phyloP scores from a whole-genome alignment of 2,113 vertebrate genomes.

The Hypomesus transpacificus region DNA sequence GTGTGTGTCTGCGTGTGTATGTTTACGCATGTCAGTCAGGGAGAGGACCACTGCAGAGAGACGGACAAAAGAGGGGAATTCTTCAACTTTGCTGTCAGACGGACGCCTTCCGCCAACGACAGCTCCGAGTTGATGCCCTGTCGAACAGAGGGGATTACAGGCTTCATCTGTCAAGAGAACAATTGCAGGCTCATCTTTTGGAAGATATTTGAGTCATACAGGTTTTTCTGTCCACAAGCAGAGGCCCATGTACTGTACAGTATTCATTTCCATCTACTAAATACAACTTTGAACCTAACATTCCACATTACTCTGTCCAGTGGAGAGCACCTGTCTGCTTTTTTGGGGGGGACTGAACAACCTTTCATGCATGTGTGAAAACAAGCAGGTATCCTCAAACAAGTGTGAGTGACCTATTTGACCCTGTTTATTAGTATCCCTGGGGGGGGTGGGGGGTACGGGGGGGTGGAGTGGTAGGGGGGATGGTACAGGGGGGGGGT shows the following conservation, averaged over 20 bases:
- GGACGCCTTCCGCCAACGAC: neutral
- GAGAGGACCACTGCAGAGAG: neutral
- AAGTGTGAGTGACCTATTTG: conserved; percentile 6
- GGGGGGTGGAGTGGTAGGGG: neutral
- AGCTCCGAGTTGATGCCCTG: neutral
- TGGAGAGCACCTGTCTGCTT: neutral
- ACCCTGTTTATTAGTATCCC: conserved; percentile 10
- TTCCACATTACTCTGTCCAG: no score
- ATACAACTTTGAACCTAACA: no score
- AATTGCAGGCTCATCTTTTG: no score
- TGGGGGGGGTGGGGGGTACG: neutral
- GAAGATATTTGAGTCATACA: no score
- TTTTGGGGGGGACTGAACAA: neutral
- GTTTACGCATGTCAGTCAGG: conserved; percentile 4
- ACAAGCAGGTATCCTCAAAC: neutral
- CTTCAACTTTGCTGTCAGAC: neutral
- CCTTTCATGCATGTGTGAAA: neutral
- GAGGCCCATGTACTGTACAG: no score
- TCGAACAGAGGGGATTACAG: neutral
- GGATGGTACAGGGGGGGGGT: neutral
- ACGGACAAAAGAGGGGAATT: neutral
- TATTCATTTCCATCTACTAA: no score
- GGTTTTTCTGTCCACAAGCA: no score
- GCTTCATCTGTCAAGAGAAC: no score
- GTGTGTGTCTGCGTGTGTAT: conserved; percentile 9